phyloP scores from a whole-genome alignment of 2,797 vertebrate genomes.

The Lacerta agilis region DNA sequence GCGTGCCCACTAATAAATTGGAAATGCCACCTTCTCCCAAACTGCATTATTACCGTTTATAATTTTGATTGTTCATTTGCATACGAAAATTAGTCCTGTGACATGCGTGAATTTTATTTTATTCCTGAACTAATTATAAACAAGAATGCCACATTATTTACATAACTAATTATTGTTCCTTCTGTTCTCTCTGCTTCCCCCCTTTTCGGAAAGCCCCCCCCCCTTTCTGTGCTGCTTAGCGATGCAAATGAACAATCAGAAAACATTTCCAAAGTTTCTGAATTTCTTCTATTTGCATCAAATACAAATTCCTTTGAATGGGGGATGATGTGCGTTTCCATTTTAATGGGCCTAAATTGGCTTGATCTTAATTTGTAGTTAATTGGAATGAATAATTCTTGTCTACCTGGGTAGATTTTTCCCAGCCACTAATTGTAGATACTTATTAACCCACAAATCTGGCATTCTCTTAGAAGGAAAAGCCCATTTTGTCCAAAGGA shows the following conservation, averaged over 20 bases:
- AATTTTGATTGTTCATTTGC: constrained; percentile 99
- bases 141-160: constrained; percentile 99
- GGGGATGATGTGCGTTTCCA: constrained; percentile 81
- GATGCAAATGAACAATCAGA: constrained; percentile 81
- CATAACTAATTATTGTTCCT: constrained; percentile 99
- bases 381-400: constrained; percentile 84
- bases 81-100: constrained; percentile 97
- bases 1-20: constrained; percentile 88
- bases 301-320: constrained; percentile 82
- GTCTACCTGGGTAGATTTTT: constrained; percentile 82
- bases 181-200: constrained; percentile 85
- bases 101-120: constrained; percentile 92
- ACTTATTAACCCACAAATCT: constrained; percentile 82
- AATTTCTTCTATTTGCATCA: constrained; percentile 84
- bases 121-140: constrained; percentile 98
- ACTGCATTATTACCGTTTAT: constrained; percentile 97
- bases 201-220: constrained; percentile 76
- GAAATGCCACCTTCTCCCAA: constrained; percentile 88
- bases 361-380: constrained; percentile 85
- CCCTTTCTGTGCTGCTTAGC: constrained; percentile 76
- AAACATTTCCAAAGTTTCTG: constrained; percentile 81
- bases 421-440: constrained; percentile 71
- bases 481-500: constrained; percentile 39
- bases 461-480: constrained; percentile 54
- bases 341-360: constrained; percentile 86